Evolutionary conservation across 2,113 vertebrate species (phyloP).

Genomic region (Oncorhynchus tshawytscha): DNA sequence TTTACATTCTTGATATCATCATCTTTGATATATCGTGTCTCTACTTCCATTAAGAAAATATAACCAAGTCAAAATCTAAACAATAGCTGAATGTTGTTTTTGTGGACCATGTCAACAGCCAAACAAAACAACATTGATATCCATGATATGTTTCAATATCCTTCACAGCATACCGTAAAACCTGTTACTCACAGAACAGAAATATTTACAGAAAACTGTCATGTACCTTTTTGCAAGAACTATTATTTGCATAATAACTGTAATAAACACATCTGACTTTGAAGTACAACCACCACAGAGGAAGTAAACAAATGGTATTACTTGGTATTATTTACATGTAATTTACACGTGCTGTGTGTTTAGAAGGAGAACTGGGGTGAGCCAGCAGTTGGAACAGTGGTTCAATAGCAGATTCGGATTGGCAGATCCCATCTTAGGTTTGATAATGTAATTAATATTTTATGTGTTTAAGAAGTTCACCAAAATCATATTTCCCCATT

Average conservation of each 20-base stretch:
- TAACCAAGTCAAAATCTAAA: conserved; percentile 59
- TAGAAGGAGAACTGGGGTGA: background rate
- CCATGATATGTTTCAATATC: conserved; percentile 60
- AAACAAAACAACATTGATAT: conserved; percentile 19
- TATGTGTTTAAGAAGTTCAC: background rate
- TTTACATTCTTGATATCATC: conserved; percentile 63
- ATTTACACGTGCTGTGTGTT: conserved; percentile 35
- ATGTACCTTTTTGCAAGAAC: conserved; percentile 54
- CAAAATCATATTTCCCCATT: conserved; percentile 1
- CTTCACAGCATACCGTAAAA: too few relatives aligned
- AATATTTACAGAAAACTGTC: conserved; percentile 53
- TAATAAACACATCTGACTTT: conserved; percentile 24
- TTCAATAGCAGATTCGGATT: background rate
- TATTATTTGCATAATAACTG: conserved; percentile 73
- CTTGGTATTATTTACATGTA: conserved; percentile 49
- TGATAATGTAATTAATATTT: background rate
- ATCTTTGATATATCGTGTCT: conserved; percentile 25
- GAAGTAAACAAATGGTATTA: conserved; percentile 39
- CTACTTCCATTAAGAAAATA: conserved; percentile 72
- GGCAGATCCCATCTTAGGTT: background rate
- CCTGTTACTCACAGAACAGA: conserved; percentile 40
- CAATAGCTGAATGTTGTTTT: conserved; percentile 45
- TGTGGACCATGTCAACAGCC: conserved; percentile 45
- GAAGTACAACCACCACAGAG: conserved; percentile 44
- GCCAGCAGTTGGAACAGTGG: too few relatives aligned